phyloP scores from a whole-genome alignment of 2,888 invertebrate species.

The Cerastis rubricosa region DNA sequence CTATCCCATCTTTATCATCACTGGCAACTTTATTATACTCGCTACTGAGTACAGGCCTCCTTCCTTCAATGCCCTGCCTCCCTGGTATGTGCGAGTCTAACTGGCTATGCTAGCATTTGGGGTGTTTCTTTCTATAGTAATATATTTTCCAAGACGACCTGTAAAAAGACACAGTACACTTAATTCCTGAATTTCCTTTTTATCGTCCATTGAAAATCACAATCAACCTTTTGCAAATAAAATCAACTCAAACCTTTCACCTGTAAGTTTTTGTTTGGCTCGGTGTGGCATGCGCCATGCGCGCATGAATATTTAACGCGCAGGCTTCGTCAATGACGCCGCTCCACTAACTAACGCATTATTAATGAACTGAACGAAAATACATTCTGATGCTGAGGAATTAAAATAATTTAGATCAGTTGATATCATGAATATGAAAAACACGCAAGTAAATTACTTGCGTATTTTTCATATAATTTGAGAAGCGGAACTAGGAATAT shows the following conservation, averaged over 20 bases:
- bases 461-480: not conserved
- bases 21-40: not conserved
- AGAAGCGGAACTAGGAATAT: too few species aligned
- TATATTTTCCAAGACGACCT: not conserved
- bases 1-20: not conserved
- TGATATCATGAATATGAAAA: not conserved
- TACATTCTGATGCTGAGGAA: not conserved
- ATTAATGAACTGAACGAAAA: constrained; percentile 23
- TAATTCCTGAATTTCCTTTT: not conserved
- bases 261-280: not conserved
- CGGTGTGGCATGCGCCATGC: too few species aligned
- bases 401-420: not conserved
- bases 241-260: not conserved
- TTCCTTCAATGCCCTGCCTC: not conserved
- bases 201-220: not conserved
- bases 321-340: constrained; percentile 12
- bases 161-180: not conserved
- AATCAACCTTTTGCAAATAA: not conserved
- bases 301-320: constrained; percentile 42
- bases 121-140: not conserved
- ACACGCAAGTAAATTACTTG: too few species aligned
- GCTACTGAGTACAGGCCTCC: not conserved
- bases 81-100: not conserved
- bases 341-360: constrained; percentile 25
- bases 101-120: not conserved